Evolutionary conservation across 2,888 invertebrate genomes (phyloP).

Genomic region (Miltochrista miniata): DNA sequence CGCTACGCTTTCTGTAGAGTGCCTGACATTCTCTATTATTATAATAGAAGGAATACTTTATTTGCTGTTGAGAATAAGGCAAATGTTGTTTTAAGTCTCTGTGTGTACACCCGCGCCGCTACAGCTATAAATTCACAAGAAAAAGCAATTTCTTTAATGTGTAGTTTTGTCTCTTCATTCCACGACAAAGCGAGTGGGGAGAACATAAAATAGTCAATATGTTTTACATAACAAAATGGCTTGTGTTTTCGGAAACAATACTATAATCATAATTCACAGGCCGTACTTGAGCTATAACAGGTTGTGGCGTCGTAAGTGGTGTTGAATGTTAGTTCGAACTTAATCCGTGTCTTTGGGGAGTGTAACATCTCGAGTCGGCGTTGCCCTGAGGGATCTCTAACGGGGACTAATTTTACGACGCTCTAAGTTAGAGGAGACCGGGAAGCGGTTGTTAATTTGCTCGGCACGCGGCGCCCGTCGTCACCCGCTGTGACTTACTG

Average conservation of each 20-base stretch:
- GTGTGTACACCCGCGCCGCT: background rate
- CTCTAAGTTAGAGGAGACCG: conserved; percentile 78
- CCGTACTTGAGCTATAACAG: background rate
- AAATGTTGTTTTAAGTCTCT: too few relatives aligned
- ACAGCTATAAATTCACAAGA: conserved; percentile 47
- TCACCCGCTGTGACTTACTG: conserved; percentile 79
- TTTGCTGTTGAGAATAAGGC: conserved; percentile 10
- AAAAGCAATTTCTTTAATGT: conserved; percentile 42
- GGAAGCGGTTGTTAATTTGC: conserved; percentile 80
- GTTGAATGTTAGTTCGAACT: conserved; percentile 56
- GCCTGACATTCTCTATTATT: conserved; percentile 19
- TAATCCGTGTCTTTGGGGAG: conserved; percentile 59
- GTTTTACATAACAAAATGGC: background rate
- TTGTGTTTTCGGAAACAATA: background rate
- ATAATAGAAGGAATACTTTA: conserved; percentile 58
- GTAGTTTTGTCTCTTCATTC: conserved; percentile 26
- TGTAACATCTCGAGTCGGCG: conserved; percentile 45
- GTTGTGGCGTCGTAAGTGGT: conserved; percentile 46
- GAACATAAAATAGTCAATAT: background rate
- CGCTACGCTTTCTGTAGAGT: conserved; percentile 43
- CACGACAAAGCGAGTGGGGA: background rate
- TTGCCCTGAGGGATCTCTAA: conserved; percentile 70
- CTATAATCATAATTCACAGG: background rate
- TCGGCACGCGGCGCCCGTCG: conserved; percentile 66
- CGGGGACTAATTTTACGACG: conserved; percentile 81